phyloP scores from a whole-genome alignment of 1,140 invertebrate species.

The Drosophila pallidifrons region DNA sequence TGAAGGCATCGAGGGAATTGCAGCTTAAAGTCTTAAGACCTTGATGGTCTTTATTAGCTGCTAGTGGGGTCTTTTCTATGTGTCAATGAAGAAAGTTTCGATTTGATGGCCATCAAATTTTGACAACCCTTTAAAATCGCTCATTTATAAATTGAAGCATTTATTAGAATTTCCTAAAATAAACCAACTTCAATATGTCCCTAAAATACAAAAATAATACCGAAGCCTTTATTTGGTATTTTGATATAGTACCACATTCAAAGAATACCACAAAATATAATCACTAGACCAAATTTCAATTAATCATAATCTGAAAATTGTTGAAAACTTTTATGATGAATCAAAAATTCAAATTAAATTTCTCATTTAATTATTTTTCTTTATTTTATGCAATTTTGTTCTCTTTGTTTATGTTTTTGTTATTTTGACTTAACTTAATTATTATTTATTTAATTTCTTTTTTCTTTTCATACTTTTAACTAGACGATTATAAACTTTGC shows the following conservation, averaged over 20 bases:
- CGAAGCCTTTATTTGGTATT: no score
- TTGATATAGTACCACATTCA: no score
- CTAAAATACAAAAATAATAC: no score
- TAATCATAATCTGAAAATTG: no score
- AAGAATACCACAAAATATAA: no score
- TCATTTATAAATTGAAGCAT: no score
- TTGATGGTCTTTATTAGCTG: conserved; percentile 66
- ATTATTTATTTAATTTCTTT: conserved; percentile 39
- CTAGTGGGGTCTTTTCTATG: conserved; percentile 35
- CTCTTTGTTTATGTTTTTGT: conserved; percentile 46
- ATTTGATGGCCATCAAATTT: background rate
- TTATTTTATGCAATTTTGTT: conserved; percentile 37
- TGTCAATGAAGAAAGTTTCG: conserved; percentile 22
- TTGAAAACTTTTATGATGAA: no score
- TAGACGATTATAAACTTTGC: conserved; percentile 77
- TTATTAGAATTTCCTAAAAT: no score
- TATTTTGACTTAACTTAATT: conserved; percentile 28
- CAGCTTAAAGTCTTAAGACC: conserved; percentile 29
- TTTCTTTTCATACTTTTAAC: conserved; percentile 52
- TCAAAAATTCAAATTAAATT: background rate
- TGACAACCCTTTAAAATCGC: background rate
- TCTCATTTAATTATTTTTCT: conserved; percentile 34
- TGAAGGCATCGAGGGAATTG: background rate
- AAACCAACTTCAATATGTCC: no score
- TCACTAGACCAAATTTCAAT: no score